Percentiles rank a stretch among this genome's conserved stretches.
phyloP scores from a whole-genome alignment of 2,797 vertebrate species.

The Ptychadena robeensis region DNA sequence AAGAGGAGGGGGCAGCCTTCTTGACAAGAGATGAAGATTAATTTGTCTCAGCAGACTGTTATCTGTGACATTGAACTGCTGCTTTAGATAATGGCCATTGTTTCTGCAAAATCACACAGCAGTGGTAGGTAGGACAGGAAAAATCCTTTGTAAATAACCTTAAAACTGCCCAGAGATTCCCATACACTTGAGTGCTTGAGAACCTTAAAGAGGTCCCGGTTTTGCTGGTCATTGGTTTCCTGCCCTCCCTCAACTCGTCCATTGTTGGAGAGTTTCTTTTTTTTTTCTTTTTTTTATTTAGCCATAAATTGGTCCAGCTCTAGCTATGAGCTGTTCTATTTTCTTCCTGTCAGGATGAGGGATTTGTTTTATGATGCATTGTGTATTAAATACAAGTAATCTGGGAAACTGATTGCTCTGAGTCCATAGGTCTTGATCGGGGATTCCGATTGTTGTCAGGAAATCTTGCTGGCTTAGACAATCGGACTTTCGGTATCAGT shows the following conservation, averaged over 20 bases:
- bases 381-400: conserved; percentile 99
- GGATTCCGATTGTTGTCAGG: conserved; percentile 75
- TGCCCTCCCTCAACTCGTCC: conserved; percentile 86
- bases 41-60: conserved; percentile 82
- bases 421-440: conserved; percentile 82
- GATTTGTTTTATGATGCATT: conserved; percentile 99
- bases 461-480: conserved; percentile 71
- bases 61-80: conserved; percentile 93
- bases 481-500: conserved; percentile 73
- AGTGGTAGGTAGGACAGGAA: conserved; percentile 86
- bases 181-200: conserved; percentile 83
- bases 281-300: conserved; percentile 93
- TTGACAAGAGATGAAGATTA: conserved; percentile 86
- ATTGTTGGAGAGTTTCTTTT: conserved; percentile 81
- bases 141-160: conserved; percentile 88
- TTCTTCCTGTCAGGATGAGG: conserved; percentile 99
- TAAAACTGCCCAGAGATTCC: conserved; percentile 83
- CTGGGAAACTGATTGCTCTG: conserved; percentile 91
- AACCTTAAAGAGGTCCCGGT: conserved; percentile 82
- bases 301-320: conserved; percentile 97
- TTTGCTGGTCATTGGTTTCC: conserved; percentile 87
- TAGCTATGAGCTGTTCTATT: conserved; percentile 98
- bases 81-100: conserved; percentile 92
- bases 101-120: conserved; percentile 79
- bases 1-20: conserved; percentile 55